Percentiles rank a stretch among this genome's conserved stretches.
Evolutionary conservation across 2,888 invertebrate species (phyloP).

Genomic region (Diaprepes abbreviatus): DNA sequence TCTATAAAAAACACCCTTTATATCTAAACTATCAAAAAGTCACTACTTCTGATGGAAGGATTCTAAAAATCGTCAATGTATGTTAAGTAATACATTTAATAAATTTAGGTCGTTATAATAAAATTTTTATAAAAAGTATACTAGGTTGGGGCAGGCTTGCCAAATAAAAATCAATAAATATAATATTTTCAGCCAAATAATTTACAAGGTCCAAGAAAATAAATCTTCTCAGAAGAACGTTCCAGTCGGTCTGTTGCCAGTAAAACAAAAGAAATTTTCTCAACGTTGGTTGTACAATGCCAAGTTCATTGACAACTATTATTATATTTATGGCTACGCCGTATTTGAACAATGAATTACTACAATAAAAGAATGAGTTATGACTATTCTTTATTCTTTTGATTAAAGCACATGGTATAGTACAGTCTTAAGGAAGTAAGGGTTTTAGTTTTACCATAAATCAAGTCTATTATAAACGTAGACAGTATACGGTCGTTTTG

Average conservation of each 20-base stretch:
- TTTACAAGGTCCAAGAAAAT: conserved; percentile 27
- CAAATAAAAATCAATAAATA: background rate
- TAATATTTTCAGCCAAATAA: background rate
- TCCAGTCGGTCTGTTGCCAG: conserved; percentile 6
- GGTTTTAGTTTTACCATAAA: conserved; percentile 16
- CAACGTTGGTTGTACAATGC: conserved; percentile 30
- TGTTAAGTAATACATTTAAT: no score
- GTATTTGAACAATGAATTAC: conserved; percentile 40
- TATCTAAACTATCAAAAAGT: no score
- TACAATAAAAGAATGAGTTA: conserved; percentile 35
- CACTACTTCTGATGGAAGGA: no score
- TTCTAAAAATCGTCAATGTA: no score
- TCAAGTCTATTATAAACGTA: conserved; percentile 9
- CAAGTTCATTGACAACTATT: conserved; percentile 41
- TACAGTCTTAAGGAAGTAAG: conserved; percentile 16
- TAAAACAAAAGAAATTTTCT: conserved; percentile 32
- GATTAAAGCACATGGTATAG: conserved; percentile 25
- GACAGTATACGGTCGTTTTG: background rate
- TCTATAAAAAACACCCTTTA: no score
- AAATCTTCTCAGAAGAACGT: conserved; percentile 17
- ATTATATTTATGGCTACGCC: conserved; percentile 37
- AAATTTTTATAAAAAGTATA: no score
- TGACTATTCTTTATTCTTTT: conserved; percentile 22
- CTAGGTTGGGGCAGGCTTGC: no score
- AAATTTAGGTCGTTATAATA: no score